Base-by-base conservation (phyloP, 92 coral and sea anemone species). In the Paragorgia papillata region DNA sequence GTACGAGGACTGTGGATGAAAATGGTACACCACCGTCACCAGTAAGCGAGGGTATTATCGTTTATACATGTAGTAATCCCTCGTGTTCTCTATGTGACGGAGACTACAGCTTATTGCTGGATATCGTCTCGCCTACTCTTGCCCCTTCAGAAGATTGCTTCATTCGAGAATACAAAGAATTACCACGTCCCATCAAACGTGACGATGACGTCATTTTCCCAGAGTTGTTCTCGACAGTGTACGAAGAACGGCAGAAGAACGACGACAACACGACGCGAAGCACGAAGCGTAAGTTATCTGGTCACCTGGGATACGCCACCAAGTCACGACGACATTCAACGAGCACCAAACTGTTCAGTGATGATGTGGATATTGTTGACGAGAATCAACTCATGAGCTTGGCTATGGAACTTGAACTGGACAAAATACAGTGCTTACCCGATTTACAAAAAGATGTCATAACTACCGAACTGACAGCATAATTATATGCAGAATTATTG, bases 1-100 rank as follows among this genome's bases (percentile, higher is more conserved):
- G 71, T 37, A 64, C 51, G 19, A 20, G 34, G 22, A 24, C 71
- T 14, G 15, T 3, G 26, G 0, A 64, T 64, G 53, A 53, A 5
- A 35, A 64, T 64, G 71, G 71, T 19, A 37, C 37, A 53, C 71
- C 71, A 19, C 71, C 53, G 13, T 64, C 71, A 6, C 51, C 71
- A 8, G 51, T 35, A 28, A 40, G 31, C 30, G 51, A 64, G 28
- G 71, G 71, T 26, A 64, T 64, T 22, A 53, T 37, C 21, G 71
- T 64, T 14, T 64, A 64, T 35, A 64, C 71, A 8, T 64, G 71
- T 21, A 64, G 71, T 64, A 64, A 64, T 21, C 71, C 71, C 19
- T 64, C 71, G 31, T 64, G 71, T 64, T 64, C 71, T 28, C 31
- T 64, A 20, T 64, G 71, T n/a, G 71, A 64, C 10, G 71, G 51